Base-by-base conservation (phyloP, 2,113 vertebrate species). In the Penelope pileata region DNA sequence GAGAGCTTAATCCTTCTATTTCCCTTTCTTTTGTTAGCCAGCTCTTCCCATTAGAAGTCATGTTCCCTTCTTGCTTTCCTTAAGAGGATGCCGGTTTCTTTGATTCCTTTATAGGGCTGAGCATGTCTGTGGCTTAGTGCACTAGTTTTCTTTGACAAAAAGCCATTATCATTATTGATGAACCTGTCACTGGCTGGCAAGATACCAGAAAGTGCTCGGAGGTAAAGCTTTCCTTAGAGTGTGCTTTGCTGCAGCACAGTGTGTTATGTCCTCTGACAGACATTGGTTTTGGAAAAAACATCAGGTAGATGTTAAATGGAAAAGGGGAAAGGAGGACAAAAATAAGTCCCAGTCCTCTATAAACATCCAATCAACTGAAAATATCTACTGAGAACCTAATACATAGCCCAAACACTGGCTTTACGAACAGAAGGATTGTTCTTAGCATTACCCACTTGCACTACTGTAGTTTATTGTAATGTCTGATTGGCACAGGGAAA, bases 91-190 rank as follows among this genome's bases (percentile, higher is more conserved):
- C 68, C 5, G 12, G 79, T 94, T 83, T 60, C 93, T 93, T 90
- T 86, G 68, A 83, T 95, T 95, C 68, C 79, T 83, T 83, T 81
- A 43, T 54, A 88, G 54, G 12, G n/a, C 0, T 83, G 85, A 83
- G 59, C 83, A 56, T 78, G 53, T 56, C 76, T 83, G 83, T 68
- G 51, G 51, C 75, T 93, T 85, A 83, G 87, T 59, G 45, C 38
- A n/a, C 87, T 38, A 23, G 50, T 91, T 90, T 83, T 75, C 64
- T 83, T 78, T 6, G 23, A 94, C 83, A 88, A 66, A 86, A 93
- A 86, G 42, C 73, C 60, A 78, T 96, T 97, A 88, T 88, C 88
- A 3, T 95, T 96, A 96, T 88, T 94, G 93, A 95, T 95, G 81
- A 93, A 95, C 64, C 76, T 91, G 76, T 91, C 91, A 68, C 83